A percentile compares a stretch with the other conserved stretches of the same genome.
These are phyloP conservation scores for Druon quercuslanigerum DNA, from an alignment of 1,140 invertebrate species.

Conservation along the genomic window DNA sequence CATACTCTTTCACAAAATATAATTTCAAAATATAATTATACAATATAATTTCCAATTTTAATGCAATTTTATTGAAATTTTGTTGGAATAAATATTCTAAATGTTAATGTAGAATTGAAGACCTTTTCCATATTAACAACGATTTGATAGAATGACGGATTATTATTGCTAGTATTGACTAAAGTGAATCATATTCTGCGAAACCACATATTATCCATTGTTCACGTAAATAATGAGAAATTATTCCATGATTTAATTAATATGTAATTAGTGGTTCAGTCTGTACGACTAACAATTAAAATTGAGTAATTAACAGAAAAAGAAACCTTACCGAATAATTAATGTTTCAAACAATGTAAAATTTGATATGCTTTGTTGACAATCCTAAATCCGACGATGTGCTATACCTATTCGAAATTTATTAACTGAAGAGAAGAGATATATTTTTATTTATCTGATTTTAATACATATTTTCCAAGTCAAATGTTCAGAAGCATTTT, in stretches of 20 bases:
- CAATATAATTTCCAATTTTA: too few relatives aligned
- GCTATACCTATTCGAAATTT: too few relatives aligned
- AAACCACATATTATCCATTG: constrained; percentile 29
- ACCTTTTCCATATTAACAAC: neutral
- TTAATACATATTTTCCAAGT: too few relatives aligned
- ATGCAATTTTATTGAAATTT: too few relatives aligned
- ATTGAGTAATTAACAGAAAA: constrained; percentile 18
- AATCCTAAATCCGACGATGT: neutral
- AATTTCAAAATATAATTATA: too few relatives aligned
- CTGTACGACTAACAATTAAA: neutral
- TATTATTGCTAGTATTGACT: neutral
- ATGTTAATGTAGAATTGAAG: too few relatives aligned
- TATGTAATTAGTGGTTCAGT: constrained; percentile 32
- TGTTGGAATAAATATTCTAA: too few relatives aligned
- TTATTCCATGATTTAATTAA: neutral
- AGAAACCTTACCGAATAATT: constrained; percentile 12
- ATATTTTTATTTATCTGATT: too few relatives aligned
- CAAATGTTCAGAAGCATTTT: too few relatives aligned
- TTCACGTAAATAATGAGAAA: constrained; percentile 35
- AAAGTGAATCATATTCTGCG: constrained; percentile 27
- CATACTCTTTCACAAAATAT: too few relatives aligned
- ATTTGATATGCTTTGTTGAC: constrained; percentile 31
- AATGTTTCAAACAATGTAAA: constrained; percentile 19
- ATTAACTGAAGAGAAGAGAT: too few relatives aligned
- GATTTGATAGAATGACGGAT: neutral